Evolutionary conservation across 64 coral and sea anemone genomes (phyloP), one percentile per base, ranked within the genome.

Genomic region (Pocillopora verrucosa): DNA sequence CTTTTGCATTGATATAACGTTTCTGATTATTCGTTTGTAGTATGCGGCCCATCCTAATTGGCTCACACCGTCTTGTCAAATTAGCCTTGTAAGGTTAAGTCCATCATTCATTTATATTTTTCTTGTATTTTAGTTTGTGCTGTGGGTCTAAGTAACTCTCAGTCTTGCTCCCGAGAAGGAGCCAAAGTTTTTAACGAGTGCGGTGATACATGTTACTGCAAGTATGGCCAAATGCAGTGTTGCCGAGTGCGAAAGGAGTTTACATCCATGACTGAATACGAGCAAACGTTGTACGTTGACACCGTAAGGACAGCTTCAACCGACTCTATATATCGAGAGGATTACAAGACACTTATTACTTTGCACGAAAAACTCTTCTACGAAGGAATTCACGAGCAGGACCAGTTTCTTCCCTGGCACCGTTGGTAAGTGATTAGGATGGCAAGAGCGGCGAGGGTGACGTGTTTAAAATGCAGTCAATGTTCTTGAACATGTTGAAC

Each of bases 211-310:
- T 84, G 62, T 41, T 15, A 34, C 25, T 84, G 81, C 17, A 45
- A 20, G 0, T n/a, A 84, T 56, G 61, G 81, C 16, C 30, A 41
- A 68, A 35, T 63, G 16, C 61, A 63, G 61, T 95, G 94, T 64
- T 61, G 79, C 9, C 90, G 94, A 16, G 92, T 92, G 22, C 62
- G 94, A 80, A 92, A 92, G 36, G 94, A 95, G 58, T 95, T 95
- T 72, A 86, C 90, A 2, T 77, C 73, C 4, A 95, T 95, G 94
- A 89, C 62, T 37, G 37, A 38, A 11, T 17, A 16, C 2, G 90
- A 95, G 37, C 61, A 90, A 24, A 37, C 61, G 36, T 73, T 73
- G 11, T 86, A 95, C 57, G 65, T 92, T 16, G 38, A 36, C 16
- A 24, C 82, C 20, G 72, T 92, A 7, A 88, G 89, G 34, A 86